A percentile compares a stretch with the other conserved stretches of the same genome.
phyloP scores from a whole-genome alignment of 2,797 vertebrate species.

The Fringilla coelebs region DNA sequence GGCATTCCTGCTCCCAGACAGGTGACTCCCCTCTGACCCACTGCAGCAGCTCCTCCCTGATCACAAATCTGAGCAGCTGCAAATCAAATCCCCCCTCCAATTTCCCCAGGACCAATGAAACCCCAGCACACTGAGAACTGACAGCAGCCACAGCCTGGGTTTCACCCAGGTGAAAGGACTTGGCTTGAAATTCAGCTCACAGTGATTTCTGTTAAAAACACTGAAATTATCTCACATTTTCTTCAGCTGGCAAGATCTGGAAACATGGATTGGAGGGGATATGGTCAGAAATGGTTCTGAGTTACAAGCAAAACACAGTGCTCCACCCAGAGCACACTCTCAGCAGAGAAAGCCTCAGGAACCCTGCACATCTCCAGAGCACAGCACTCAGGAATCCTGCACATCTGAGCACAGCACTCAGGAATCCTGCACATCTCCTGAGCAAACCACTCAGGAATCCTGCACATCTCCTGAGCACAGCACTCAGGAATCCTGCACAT shows the following conservation, averaged over 20 bases:
- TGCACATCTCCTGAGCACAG: too few species aligned
- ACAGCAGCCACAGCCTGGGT: not conserved
- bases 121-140: not conserved
- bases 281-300: not conserved
- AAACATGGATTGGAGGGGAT: not conserved
- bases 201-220: not conserved
- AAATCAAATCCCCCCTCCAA: not conserved
- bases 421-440: accelerated
- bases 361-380: slow-evolving; percentile 4
- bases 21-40: too few species aligned
- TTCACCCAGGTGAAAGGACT: not conserved
- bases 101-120: not conserved
- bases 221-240: not conserved
- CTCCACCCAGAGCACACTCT: not conserved
- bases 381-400: too few species aligned
- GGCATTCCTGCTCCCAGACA: not conserved
- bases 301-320: not conserved
- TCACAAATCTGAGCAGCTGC: not conserved
- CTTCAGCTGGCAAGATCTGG: not conserved
- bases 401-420: too few species aligned
- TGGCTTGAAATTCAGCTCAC: not conserved
- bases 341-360: not conserved
- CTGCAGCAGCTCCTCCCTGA: not conserved
- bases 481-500: too few species aligned
- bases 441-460: too few species aligned